Evolutionary conservation across 2,888 invertebrate species (phyloP).

Genomic region (Lycaena phlaeas): DNA sequence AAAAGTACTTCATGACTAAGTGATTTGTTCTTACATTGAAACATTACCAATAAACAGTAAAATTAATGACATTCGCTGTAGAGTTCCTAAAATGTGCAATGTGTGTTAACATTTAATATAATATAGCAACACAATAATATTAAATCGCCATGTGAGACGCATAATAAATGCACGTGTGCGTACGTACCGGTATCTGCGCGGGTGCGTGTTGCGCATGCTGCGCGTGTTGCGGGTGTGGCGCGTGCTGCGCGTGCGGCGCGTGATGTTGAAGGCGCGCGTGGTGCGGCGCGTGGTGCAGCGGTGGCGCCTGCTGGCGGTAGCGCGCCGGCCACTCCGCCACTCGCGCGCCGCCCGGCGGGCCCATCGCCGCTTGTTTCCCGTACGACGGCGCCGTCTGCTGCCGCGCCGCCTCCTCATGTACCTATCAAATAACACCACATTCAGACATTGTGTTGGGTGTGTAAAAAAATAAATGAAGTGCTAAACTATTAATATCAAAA

Average conservation of each 20-base stretch:
- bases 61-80: too few relatives aligned
- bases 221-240: constrained; percentile 46
- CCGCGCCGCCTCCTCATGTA: constrained; percentile 93
- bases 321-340: constrained; percentile 32
- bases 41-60: too few relatives aligned
- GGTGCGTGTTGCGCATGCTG: constrained; percentile 24
- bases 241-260: constrained; percentile 43
- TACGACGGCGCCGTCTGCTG: constrained; percentile 90
- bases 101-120: too few relatives aligned
- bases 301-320: constrained; percentile 28
- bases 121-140: too few relatives aligned
- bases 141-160: too few relatives aligned
- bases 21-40: too few relatives aligned
- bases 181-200: constrained; percentile 24
- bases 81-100: too few relatives aligned
- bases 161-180: neutral
- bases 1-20: too few relatives aligned
- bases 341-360: constrained; percentile 37
- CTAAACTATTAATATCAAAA: too few relatives aligned
- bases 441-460: too few relatives aligned
- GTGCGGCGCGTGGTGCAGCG: constrained; percentile 76
- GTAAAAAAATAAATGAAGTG: too few relatives aligned
- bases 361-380: constrained; percentile 79
- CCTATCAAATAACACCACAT: constrained; percentile 54
- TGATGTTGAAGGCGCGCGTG: constrained; percentile 77